Conservation (phyloP, 2,797 vertebrate genomes). For the Chrysocyon brachyurus region DNA sequence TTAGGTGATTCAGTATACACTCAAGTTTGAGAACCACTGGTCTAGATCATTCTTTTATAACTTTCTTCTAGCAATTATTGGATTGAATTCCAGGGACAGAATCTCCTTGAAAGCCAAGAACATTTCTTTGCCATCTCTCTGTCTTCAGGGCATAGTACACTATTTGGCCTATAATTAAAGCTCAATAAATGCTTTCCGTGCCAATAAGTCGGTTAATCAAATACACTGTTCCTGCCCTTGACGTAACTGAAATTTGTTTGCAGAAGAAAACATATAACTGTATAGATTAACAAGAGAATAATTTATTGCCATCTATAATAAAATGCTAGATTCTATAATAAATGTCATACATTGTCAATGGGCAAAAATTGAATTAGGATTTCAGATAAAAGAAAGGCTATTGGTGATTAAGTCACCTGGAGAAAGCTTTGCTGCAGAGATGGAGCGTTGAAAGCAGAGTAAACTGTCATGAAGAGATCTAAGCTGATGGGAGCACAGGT, state of each 20-base stretch:
- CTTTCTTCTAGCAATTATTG: constrained; percentile 44
- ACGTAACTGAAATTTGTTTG: constrained; percentile 58
- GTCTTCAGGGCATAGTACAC: constrained; percentile 34
- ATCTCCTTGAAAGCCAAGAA: constrained; percentile 64
- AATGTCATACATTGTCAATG: background rate
- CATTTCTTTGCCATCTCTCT: constrained; percentile 54
- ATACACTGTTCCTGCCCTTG: constrained; percentile 51
- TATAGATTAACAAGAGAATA: constrained; percentile 50
- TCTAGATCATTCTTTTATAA: constrained; percentile 58
- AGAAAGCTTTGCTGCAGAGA: background rate
- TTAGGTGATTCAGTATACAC: background rate
- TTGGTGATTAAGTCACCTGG: background rate
- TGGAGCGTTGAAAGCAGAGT: background rate
- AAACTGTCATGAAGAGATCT: background rate
- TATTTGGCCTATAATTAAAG: constrained; percentile 66
- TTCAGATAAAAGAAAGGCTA: constrained; percentile 14
- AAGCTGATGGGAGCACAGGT: background rate
- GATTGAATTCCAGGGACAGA: constrained; percentile 41
- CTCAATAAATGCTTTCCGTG: constrained; percentile 54
- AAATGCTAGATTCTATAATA: constrained; percentile 55
- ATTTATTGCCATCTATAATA: constrained; percentile 28
- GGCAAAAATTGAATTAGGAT: background rate
- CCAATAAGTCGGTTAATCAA: constrained; percentile 68
- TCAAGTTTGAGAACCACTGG: constrained; percentile 1
- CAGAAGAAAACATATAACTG: constrained; percentile 9